Percentiles rank a stretch among this genome's conserved stretches.
Evolutionary conservation across 2,113 vertebrate species (phyloP).

Genomic region (Xiphias gladius): DNA sequence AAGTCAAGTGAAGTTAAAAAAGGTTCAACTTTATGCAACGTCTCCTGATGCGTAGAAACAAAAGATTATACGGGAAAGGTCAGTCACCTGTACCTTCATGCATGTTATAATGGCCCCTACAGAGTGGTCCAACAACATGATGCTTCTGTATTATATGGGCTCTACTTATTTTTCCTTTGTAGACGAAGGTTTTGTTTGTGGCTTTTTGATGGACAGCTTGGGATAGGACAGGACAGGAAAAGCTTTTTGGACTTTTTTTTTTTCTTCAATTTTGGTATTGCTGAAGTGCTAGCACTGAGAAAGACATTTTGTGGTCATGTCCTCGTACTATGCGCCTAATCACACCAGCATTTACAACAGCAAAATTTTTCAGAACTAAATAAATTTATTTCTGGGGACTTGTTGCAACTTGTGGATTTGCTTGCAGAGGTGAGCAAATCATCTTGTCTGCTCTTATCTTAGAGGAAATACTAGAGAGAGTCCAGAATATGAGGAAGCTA

Average conservation of each 20-base stretch:
- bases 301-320: neutral
- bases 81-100: too few relatives aligned
- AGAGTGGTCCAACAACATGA: neutral
- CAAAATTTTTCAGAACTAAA: neutral
- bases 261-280: too few relatives aligned
- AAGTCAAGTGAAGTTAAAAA: too few relatives aligned
- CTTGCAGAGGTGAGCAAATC: neutral
- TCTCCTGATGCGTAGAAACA: too few relatives aligned
- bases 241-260: neutral
- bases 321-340: neutral
- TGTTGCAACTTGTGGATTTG: neutral
- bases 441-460: too few relatives aligned
- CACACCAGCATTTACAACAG: neutral
- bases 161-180: neutral
- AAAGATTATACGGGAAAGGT: too few relatives aligned
- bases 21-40: too few relatives aligned
- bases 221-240: neutral
- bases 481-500: too few relatives aligned
- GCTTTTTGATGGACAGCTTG: neutral
- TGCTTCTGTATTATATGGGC: neutral
- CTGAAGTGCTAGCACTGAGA: too few relatives aligned
- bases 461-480: too few relatives aligned
- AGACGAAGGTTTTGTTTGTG: neutral
- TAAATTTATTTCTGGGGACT: neutral
- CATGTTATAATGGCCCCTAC: too few relatives aligned